Evolutionary conservation across 1,140 invertebrate genomes (phyloP).

Genomic region (Drosophila jambulina): DNA sequence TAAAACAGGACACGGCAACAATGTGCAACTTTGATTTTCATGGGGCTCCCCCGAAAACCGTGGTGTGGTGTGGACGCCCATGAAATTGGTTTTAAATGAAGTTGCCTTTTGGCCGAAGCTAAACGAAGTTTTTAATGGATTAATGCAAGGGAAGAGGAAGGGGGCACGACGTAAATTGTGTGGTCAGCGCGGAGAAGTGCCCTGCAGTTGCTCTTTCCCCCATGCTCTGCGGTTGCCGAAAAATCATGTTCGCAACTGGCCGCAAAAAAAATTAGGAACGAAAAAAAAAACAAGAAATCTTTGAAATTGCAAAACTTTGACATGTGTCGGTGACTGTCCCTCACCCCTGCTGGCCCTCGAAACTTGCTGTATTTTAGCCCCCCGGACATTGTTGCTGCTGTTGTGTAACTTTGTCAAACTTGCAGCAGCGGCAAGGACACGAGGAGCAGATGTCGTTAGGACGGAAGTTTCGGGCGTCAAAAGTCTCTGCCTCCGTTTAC

Average conservation of each 20-base stretch:
- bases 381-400: slow-evolving; percentile 15
- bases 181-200: slow-evolving; percentile 26
- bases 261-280: not conserved
- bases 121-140: slow-evolving; percentile 78
- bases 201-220: slow-evolving; percentile 14
- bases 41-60: slow-evolving; percentile 1
- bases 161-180: slow-evolving; percentile 27
- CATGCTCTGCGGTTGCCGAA: slow-evolving; percentile 48
- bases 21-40: slow-evolving; percentile 60
- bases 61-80: slow-evolving; percentile 12
- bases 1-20: slow-evolving; percentile 48
- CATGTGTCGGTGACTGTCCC: slow-evolving; percentile 61
- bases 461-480: slow-evolving; percentile 53
- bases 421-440: slow-evolving; percentile 36
- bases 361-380: slow-evolving; percentile 2
- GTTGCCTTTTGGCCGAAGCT: slow-evolving; percentile 45
- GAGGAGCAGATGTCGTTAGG: slow-evolving; percentile 40
- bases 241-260: slow-evolving; percentile 49
- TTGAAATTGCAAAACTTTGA: slow-evolving; percentile 76
- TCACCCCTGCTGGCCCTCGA: slow-evolving; percentile 12
- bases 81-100: slow-evolving; percentile 66
- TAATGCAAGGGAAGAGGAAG: slow-evolving; percentile 32
- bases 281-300: slow-evolving; percentile 32
- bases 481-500: slow-evolving; percentile 7
- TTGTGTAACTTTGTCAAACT: slow-evolving; percentile 69